Evolutionary conservation across 1,140 invertebrate genomes (phyloP).

Genomic region (Zaprionus inermis): DNA sequence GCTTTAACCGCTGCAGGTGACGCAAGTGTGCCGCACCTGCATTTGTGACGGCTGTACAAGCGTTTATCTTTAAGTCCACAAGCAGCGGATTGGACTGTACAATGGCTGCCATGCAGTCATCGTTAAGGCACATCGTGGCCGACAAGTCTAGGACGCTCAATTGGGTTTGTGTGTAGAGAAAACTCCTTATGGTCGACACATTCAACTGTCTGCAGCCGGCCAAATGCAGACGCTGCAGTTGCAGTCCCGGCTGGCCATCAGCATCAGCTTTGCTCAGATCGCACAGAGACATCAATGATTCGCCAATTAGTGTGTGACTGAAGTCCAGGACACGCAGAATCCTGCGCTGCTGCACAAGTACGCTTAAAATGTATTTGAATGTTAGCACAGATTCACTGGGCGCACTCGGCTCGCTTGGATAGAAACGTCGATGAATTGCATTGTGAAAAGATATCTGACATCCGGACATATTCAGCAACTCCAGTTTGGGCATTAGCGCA

Average conservation of each 20-base stretch:
- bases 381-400: constrained; percentile 88
- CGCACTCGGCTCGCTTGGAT: constrained; percentile 84
- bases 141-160: constrained; percentile 87
- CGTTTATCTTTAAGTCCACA: constrained; percentile 86
- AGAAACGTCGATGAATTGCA: constrained; percentile 88
- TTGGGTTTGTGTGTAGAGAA: constrained; percentile 86
- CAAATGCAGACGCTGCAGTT: constrained; percentile 86
- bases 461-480: constrained; percentile 87
- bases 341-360: constrained; percentile 85
- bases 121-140: constrained; percentile 87
- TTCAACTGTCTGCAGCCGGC: constrained; percentile 88
- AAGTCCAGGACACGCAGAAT: constrained; percentile 87
- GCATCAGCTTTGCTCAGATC: constrained; percentile 67
- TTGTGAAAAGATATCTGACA: constrained; percentile 89
- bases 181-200: constrained; percentile 85
- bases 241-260: constrained; percentile 81
- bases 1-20: constrained; percentile 85
- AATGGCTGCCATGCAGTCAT: constrained; percentile 86
- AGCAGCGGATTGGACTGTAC: constrained; percentile 86
- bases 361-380: constrained; percentile 87
- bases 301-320: constrained; percentile 88
- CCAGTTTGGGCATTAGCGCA: constrained; percentile 86
- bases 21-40: constrained; percentile 85
- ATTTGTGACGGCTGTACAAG: constrained; percentile 87
- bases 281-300: constrained; percentile 85